Conservation (phyloP, 2,113 vertebrate genomes). For the Lepisosteus osseus region DNA sequence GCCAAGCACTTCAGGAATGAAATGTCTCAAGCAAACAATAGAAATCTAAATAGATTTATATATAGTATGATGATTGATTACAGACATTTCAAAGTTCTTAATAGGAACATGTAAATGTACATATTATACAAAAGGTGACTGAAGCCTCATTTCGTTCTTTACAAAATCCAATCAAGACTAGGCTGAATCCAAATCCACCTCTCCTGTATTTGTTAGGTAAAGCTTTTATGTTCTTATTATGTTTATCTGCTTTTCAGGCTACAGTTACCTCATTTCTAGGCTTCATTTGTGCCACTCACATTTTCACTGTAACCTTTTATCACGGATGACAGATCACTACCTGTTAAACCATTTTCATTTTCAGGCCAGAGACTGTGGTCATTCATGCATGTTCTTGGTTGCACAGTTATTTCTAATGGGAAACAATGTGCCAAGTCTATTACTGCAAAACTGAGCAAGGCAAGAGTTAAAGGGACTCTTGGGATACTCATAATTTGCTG, state of each 20-base stretch:
- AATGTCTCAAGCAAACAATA: slow-evolving; percentile 7
- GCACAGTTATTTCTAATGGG: not conserved
- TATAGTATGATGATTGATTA: slow-evolving; percentile 1
- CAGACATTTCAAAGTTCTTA: not conserved
- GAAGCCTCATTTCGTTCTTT: not conserved
- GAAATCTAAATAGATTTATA: not conserved
- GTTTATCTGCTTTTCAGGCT: not conserved
- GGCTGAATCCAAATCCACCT: not conserved
- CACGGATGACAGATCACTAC: not conserved
- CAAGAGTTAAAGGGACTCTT: not conserved
- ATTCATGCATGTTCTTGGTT: too few species aligned
- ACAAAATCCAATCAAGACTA: not conserved
- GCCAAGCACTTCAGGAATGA: not conserved
- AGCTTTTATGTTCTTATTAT: not conserved
- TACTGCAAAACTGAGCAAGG: not conserved
- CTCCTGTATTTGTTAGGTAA: not conserved
- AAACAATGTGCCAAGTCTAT: not conserved
- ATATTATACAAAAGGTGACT: not conserved
- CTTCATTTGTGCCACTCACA: not conserved
- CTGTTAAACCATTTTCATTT: not conserved
- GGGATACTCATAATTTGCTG: not conserved
- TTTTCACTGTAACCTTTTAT: not conserved
- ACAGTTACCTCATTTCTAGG: not conserved
- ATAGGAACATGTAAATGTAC: not conserved
- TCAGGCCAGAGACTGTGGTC: not conserved